Evolutionary conservation across 1,140 invertebrate genomes (phyloP).

Genomic region (Tyrophagus putrescentiae): DNA sequence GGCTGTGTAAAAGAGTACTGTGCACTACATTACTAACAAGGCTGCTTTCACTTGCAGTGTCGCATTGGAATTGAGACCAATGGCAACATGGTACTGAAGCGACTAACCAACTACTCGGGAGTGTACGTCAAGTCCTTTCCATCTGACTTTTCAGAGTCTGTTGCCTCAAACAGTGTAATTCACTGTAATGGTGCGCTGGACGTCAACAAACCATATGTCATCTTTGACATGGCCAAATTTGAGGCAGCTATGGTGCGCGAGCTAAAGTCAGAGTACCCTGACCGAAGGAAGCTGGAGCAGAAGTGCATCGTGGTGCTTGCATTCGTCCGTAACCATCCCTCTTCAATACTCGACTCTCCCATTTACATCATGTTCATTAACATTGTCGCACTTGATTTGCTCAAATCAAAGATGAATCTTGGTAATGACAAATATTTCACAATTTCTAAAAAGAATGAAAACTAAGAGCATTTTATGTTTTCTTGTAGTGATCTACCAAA

Average conservation of each 20-base stretch:
- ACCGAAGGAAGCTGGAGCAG: slow-evolving; percentile 65
- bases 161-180: slow-evolving; percentile 65
- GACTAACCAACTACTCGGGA: slow-evolving; percentile 66
- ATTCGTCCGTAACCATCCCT: slow-evolving; percentile 56
- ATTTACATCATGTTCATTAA: slow-evolving; percentile 89
- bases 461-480: neutral
- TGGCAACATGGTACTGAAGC: slow-evolving; percentile 80
- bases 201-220: slow-evolving; percentile 78
- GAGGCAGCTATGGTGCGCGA: slow-evolving; percentile 77
- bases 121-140: slow-evolving; percentile 55
- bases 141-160: slow-evolving; percentile 41
- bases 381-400: slow-evolving; percentile 85
- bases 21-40: neutral
- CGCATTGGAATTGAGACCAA: slow-evolving; percentile 87
- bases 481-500: slow-evolving; percentile 1
- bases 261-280: slow-evolving; percentile 54
- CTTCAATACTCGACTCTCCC: slow-evolving; percentile 68
- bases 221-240: slow-evolving; percentile 86
- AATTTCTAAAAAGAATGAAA: neutral
- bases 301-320: slow-evolving; percentile 76
- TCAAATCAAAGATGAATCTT: slow-evolving; percentile 50
- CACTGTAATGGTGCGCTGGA: slow-evolving; percentile 72
- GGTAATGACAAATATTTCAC: neutral
- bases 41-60: slow-evolving; percentile 30
- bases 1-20: neutral